Conservation (phyloP, 2,113 vertebrate species). For the Lycaon pictus region DNA sequence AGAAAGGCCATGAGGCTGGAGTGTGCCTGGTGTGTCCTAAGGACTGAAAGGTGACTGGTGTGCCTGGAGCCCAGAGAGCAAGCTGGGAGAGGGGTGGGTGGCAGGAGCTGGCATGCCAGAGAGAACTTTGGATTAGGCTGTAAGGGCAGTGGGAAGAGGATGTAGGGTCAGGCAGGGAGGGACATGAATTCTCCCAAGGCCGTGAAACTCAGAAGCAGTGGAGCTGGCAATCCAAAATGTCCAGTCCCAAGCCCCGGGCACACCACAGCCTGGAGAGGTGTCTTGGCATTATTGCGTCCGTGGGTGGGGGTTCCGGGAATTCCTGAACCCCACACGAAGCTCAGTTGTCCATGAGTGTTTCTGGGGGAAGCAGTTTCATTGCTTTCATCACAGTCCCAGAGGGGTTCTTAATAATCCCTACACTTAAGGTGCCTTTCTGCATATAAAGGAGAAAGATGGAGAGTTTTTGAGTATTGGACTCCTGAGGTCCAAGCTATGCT, state of each 20-base stretch:
- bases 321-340: background rate
- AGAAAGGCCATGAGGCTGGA: background rate
- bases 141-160: background rate
- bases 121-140: background rate
- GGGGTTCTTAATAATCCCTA: background rate
- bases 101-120: too few relatives aligned
- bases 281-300: background rate
- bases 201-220: background rate
- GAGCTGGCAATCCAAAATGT: background rate
- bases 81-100: background rate
- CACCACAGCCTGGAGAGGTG: too few relatives aligned
- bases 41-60: background rate
- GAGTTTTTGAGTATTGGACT: background rate
- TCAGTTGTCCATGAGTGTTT: background rate
- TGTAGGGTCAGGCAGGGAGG: background rate
- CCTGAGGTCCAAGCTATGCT: background rate
- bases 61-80: background rate
- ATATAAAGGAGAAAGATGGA: background rate
- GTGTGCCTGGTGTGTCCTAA: background rate
- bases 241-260: background rate
- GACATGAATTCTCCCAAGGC: background rate
- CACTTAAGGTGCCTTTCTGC: background rate
- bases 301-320: background rate
- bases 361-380: background rate
- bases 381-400: background rate